Conservation (phyloP, 2,888 invertebrate genomes). For the Abscondita cerata region DNA sequence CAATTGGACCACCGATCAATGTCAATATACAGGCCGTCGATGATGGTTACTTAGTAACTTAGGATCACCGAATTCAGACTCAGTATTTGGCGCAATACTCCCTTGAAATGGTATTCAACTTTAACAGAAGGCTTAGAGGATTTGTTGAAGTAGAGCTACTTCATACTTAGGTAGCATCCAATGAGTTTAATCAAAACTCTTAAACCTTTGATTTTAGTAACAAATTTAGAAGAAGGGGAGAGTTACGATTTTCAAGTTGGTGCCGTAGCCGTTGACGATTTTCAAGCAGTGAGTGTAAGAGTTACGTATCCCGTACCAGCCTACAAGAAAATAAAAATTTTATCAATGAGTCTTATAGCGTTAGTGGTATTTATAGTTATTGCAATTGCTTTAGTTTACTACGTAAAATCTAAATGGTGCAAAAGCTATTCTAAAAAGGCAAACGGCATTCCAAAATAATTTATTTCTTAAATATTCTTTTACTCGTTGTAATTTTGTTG, state of each 20-base stretch:
- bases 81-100: conserved; percentile 67
- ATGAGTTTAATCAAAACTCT: background rate
- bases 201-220: conserved; percentile 62
- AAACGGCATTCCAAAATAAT: conserved; percentile 11
- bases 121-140: conserved; percentile 67
- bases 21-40: conserved; percentile 74
- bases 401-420: conserved; percentile 60
- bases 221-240: conserved; percentile 74
- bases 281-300: conserved; percentile 68
- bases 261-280: conserved; percentile 68
- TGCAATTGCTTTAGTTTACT: conserved; percentile 68
- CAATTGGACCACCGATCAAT: conserved; percentile 69
- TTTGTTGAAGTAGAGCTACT: conserved; percentile 72
- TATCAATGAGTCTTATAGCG: conserved; percentile 75
- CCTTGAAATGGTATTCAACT: conserved; percentile 72
- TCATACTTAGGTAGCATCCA: conserved; percentile 56
- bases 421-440: conserved; percentile 22
- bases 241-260: conserved; percentile 77
- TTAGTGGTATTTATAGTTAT: conserved; percentile 72
- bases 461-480: background rate
- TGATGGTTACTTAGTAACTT: conserved; percentile 79
- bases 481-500: background rate
- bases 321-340: conserved; percentile 72
- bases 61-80: conserved; percentile 71
- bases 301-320: conserved; percentile 72